Evolutionary conservation across 2,113 vertebrate genomes (phyloP).

Genomic region (Excalfactoria chinensis): DNA sequence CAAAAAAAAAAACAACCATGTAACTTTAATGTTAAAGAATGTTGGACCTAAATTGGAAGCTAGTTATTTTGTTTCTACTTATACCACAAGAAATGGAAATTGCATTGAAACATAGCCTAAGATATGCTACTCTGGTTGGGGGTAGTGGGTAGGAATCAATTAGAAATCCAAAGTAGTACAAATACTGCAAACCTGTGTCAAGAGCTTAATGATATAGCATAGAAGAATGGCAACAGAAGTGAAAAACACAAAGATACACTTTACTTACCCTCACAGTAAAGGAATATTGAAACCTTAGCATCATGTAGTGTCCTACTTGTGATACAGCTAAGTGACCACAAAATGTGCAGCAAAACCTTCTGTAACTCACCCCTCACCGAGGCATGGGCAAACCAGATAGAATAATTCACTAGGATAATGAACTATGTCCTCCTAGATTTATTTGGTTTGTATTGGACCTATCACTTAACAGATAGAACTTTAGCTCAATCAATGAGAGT

Average conservation of each 20-base stretch:
- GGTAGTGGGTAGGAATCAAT: background rate
- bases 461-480: background rate
- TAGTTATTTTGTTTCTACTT: background rate
- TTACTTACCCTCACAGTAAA: background rate
- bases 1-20: no score
- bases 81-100: background rate
- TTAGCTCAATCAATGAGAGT: background rate
- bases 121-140: background rate
- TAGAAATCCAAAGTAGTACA: background rate
- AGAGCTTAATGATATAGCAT: rapidly evolving
- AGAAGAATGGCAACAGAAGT: background rate
- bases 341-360: background rate
- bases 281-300: background rate
- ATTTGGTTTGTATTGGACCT: background rate
- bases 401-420: background rate
- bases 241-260: background rate
- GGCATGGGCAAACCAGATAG: background rate
- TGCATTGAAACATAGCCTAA: background rate
- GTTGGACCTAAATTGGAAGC: background rate
- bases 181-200: background rate
- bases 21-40: background rate
- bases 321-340: background rate
- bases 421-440: background rate
- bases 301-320: rapidly evolving
- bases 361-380: background rate